Conservation (phyloP, 2,888 invertebrate genomes). For the Noctua comes region DNA sequence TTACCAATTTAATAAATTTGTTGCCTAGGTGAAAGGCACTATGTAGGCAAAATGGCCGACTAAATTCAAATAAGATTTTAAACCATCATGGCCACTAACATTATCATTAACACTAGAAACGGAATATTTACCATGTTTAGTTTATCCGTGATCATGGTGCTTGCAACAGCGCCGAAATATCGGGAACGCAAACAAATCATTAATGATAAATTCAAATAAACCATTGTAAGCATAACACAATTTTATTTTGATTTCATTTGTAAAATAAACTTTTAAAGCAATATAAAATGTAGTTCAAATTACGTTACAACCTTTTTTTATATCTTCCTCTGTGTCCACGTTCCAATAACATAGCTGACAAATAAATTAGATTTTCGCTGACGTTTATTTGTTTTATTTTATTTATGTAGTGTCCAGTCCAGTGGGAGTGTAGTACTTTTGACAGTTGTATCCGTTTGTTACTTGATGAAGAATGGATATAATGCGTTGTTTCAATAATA, state of each 20-base stretch:
- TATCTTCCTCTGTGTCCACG: not conserved
- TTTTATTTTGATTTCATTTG: constrained; percentile 14
- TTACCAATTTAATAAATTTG: not conserved
- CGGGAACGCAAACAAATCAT: no score
- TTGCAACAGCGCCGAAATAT: no score
- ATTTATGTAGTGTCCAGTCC: not conserved
- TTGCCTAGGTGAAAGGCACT: not conserved
- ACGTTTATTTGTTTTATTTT: not conserved
- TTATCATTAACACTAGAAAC: no score
- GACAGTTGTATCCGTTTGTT: not conserved
- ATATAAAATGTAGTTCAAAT: constrained; percentile 11
- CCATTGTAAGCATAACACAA: not conserved
- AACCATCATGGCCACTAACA: no score
- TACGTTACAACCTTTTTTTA: not conserved
- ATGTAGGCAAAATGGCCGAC: not conserved
- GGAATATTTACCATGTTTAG: no score
- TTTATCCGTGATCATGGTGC: no score
- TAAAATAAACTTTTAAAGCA: not conserved
- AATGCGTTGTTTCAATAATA: not conserved
- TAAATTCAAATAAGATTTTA: constrained; percentile 20
- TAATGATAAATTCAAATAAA: constrained; percentile 13
- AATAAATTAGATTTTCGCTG: not conserved
- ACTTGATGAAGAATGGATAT: not conserved
- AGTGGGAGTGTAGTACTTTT: not conserved
- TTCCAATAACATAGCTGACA: constrained; percentile 6